Evolutionary conservation across 2,113 vertebrate genomes (phyloP), one percentile per base, ranked within the genome.

Genomic region (Hippocampus guttulatus): DNA sequence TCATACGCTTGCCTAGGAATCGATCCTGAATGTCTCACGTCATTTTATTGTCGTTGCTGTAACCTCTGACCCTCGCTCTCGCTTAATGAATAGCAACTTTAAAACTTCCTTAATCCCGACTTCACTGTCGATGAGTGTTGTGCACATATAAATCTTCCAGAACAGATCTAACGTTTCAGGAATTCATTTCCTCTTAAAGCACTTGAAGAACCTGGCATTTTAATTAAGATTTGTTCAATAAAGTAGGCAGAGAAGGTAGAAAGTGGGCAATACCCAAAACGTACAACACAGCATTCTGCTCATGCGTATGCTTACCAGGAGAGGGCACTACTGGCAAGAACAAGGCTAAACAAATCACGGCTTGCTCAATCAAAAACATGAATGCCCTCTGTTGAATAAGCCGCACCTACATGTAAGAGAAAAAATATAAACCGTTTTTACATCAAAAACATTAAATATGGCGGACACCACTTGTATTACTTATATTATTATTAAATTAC

Each of bases 1-100:
- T 7, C 2, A 5, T 21, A 52, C 16, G 1, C 7, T 49, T 20
- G 47, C 14, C 16, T 18, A 20, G 47, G 16, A 49, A 18, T 3
- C 5, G 5, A 49, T 18, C 68, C 79, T 87, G 0, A 81, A 71
- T 6, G 88, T 40, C 82, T 91, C 30, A 87, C 64, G 18, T 23
- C 9, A 8, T 57, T 57, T 57, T 12, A n/a, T 57, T 25, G 54
- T n/a, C n/a, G 21, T n/a, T 4, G 6, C 20, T 52, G 49, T 25
- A 3, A 57, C 11, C 54, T 8, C 54, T 51, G 6, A 18, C 49
- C 3, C 14, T 18, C 4, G 16, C 49, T 18, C 16, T 51, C 7
- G 33, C 33, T 38, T 38, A 15, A 11, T 3, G 15, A 5, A 55
- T 55, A 3, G n/a, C n/a, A 55, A 23, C 52, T n/a, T 55, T 55